Percentiles rank a stretch among this genome's conserved stretches.
Evolutionary conservation across 2,888 invertebrate species (phyloP).

Genomic region (Heliconius aoede): DNA sequence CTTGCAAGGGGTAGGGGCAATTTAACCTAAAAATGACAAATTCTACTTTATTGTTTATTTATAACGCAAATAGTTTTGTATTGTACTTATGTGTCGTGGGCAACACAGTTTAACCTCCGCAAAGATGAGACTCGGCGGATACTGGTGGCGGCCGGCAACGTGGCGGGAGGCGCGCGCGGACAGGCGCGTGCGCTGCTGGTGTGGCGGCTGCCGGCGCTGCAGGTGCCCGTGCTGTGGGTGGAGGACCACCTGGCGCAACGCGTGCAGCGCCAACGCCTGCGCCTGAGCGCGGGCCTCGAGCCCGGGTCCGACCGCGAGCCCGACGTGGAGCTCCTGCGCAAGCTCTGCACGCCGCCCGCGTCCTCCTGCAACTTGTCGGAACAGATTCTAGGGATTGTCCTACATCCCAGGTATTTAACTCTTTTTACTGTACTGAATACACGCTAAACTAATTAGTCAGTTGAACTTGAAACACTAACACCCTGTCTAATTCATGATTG

Average conservation of each 20-base stretch:
- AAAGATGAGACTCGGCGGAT: constrained; percentile 41
- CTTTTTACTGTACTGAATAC: not conserved
- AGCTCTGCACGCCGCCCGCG: constrained; percentile 57
- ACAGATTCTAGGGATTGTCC: constrained; percentile 57
- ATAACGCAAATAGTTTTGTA: not conserved
- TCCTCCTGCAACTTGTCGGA: constrained; percentile 46
- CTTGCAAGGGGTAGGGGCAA: constrained; percentile 5
- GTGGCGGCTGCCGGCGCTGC: constrained; percentile 54
- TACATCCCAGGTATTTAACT: constrained; percentile 53
- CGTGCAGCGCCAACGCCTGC: constrained; percentile 44
- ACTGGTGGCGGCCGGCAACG: constrained; percentile 50
- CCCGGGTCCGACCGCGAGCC: constrained; percentile 36
- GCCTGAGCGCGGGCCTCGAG: constrained; percentile 31
- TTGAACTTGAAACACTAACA: not conserved
- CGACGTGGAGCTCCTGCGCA: constrained; percentile 57
- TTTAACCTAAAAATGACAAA: not conserved
- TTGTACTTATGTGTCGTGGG: not conserved
- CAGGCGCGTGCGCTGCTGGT: constrained; percentile 52
- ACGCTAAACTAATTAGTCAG: not conserved
- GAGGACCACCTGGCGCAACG: constrained; percentile 48
- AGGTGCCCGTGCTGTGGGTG: constrained; percentile 49
- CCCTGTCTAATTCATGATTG: not conserved
- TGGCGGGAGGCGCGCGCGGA: constrained; percentile 49
- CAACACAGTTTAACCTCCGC: constrained; percentile 6
- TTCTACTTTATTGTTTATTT: not conserved